Conservation (phyloP, 2,888 invertebrate genomes). For the Exocentrus adspersus region DNA sequence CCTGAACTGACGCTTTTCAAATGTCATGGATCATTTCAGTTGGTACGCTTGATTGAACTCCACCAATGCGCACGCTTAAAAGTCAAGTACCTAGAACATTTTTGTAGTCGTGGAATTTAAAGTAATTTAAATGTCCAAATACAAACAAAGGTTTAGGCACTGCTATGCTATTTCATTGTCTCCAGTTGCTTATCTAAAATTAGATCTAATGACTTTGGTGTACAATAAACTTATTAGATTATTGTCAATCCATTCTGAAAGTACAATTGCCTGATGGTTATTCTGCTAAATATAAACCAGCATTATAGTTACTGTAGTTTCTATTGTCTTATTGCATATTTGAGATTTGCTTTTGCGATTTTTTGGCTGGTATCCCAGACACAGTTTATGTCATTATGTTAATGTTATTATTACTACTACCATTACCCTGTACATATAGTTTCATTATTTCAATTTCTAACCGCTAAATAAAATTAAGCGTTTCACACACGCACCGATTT, state of each 20-base stretch:
- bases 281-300: background rate
- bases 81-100: background rate
- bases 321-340: background rate
- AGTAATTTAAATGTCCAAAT: background rate
- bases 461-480: too few species aligned
- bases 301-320: background rate
- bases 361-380: too few species aligned
- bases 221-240: conserved; percentile 3
- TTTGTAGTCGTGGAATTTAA: background rate
- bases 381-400: too few species aligned
- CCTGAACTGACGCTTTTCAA: too few species aligned
- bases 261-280: background rate
- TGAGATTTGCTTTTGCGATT: background rate
- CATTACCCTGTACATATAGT: too few species aligned
- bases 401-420: too few species aligned
- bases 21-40: too few species aligned
- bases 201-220: background rate
- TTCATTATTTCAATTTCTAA: too few species aligned
- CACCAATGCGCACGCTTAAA: too few species aligned
- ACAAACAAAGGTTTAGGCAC: background rate
- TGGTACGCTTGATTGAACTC: too few species aligned
- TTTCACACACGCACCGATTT: too few species aligned
- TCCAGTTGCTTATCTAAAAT: background rate
- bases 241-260: background rate
- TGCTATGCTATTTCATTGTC: background rate